A percentile compares a stretch with the other conserved stretches of the same genome.
phyloP scores from a whole-genome alignment of 1,140 invertebrate species.

The Drosophila setifemur region DNA sequence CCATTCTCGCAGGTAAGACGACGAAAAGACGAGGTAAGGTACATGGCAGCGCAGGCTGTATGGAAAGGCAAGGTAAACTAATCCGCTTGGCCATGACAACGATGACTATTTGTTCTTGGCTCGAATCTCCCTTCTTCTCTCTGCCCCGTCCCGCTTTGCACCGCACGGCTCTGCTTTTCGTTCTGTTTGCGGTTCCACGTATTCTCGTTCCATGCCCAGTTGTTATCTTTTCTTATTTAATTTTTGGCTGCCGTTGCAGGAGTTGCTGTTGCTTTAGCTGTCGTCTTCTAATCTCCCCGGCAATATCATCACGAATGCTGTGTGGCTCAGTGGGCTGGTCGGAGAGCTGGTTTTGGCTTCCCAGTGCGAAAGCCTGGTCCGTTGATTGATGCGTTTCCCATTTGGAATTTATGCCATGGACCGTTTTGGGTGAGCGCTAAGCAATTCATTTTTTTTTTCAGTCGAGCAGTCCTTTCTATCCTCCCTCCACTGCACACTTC shows the following conservation, averaged over 20 bases:
- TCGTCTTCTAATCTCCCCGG: conserved; percentile 68
- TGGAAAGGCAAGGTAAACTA: conserved; percentile 39
- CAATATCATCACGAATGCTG: conserved; percentile 70
- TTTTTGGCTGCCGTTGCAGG: conserved; percentile 66
- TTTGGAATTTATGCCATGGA: conserved; percentile 80
- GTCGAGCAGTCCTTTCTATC: conserved; percentile 21
- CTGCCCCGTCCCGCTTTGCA: conserved; percentile 4
- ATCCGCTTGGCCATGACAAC: conserved; percentile 72
- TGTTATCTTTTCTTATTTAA: conserved; percentile 80
- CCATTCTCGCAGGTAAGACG: conserved; percentile 5
- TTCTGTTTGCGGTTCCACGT: conserved; percentile 65
- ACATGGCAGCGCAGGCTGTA: neutral
- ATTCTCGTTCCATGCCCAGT: conserved; percentile 63
- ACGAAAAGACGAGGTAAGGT: neutral
- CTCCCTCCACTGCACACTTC: neutral
- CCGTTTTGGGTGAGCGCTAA: conserved; percentile 73
- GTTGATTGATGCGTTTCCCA: conserved; percentile 80
- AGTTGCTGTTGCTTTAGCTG: conserved; percentile 33
- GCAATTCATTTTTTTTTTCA: conserved; percentile 68
- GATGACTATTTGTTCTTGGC: conserved; percentile 63
- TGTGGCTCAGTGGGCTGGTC: conserved; percentile 1
- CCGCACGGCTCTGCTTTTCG: conserved; percentile 12
- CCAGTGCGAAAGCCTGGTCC: conserved; percentile 33
- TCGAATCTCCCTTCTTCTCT: conserved; percentile 13
- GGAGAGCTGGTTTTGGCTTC: conserved; percentile 14